Evolutionary conservation across 2,797 vertebrate species (phyloP).

Genomic region (Silurus lanzhouensis): DNA sequence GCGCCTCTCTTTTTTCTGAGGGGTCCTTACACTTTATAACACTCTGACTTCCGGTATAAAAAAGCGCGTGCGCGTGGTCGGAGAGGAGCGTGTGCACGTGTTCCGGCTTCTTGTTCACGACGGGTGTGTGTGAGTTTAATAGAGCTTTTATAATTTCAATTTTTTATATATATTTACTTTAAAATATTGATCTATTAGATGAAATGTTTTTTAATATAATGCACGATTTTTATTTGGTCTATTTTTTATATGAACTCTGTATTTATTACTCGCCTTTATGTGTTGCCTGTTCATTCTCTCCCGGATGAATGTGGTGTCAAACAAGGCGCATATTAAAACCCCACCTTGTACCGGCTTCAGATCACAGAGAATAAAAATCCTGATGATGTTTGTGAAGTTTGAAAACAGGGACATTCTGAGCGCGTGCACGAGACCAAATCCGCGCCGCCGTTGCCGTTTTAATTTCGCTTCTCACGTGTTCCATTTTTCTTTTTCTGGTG

Average conservation of each 20-base stretch:
- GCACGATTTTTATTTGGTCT: neutral
- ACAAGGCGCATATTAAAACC: conserved; percentile 46
- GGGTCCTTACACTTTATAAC: neutral
- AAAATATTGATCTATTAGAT: too few relatives aligned
- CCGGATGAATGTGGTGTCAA: conserved; percentile 54
- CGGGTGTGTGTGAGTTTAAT: too few relatives aligned
- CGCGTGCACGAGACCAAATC: neutral
- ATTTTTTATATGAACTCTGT: neutral
- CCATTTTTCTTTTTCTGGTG: neutral
- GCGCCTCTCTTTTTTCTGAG: neutral
- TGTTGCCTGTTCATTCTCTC: conserved; percentile 50
- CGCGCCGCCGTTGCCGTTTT: too few relatives aligned
- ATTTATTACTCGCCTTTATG: conserved; percentile 46
- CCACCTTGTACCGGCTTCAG: conserved; percentile 2
- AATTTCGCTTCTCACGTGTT: too few relatives aligned
- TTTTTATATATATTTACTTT: neutral
- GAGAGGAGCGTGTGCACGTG: neutral
- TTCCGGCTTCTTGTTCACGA: too few relatives aligned
- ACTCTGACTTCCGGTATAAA: neutral
- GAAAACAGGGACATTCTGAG: neutral
- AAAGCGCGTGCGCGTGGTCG: neutral
- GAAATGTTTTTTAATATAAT: too few relatives aligned
- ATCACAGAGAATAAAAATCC: neutral
- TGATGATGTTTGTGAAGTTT: neutral
- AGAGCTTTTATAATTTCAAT: neutral